phyloP scores from a whole-genome alignment of 2,113 vertebrate species.

The Oxyura jamaicensis region DNA sequence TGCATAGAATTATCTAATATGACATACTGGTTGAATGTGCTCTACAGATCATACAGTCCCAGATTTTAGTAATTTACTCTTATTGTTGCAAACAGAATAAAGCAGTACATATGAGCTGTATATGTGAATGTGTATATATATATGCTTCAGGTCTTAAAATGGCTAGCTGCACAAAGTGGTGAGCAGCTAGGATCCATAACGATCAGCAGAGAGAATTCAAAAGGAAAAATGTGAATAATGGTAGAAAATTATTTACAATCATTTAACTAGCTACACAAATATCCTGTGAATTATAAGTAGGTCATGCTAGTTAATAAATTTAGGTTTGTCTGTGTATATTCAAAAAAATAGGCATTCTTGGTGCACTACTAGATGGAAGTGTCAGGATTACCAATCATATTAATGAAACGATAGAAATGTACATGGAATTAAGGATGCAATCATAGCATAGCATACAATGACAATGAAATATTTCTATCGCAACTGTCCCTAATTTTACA shows the following conservation, averaged over 20 bases:
- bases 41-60: not conserved
- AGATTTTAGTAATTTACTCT: not conserved
- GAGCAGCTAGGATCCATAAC: not conserved
- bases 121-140: not conserved
- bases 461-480: not conserved
- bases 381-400: not conserved
- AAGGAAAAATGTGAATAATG: not conserved
- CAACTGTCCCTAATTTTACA: not conserved
- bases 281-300: not conserved
- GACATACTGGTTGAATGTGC: not conserved
- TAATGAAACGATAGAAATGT: not conserved
- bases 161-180: rapidly evolving
- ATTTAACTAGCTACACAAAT: not conserved
- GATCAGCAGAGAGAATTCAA: not conserved
- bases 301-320: not conserved
- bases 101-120: not conserved
- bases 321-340: not conserved
- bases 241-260: not conserved
- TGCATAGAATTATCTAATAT: not conserved
- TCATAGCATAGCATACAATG: not conserved
- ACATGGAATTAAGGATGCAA: not conserved
- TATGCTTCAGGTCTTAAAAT: not conserved
- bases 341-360: not conserved
- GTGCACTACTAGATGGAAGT: not conserved
- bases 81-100: not conserved